Percentiles rank a stretch among this genome's conserved stretches.
Conservation (phyloP, 2,113 vertebrate genomes). For the Tringa solitaria region DNA sequence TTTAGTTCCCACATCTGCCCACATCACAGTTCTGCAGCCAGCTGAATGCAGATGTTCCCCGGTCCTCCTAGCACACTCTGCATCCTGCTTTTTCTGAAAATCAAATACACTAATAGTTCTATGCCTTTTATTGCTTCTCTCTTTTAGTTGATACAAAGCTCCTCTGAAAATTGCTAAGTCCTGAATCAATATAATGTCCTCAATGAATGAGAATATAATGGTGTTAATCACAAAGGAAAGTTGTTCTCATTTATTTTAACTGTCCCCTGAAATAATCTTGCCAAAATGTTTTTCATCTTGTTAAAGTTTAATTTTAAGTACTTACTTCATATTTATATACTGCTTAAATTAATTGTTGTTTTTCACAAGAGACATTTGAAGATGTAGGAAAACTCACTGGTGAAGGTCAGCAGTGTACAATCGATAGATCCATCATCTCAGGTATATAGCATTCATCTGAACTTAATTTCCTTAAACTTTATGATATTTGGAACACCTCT, state of each 20-base stretch:
- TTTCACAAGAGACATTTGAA: not conserved
- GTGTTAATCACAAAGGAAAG: constrained; percentile 41
- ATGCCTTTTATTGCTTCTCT: not conserved
- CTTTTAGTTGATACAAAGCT: not conserved
- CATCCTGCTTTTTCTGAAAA: not conserved
- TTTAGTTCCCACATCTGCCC: not conserved
- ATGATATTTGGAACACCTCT: constrained; percentile 21
- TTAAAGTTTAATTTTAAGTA: constrained; percentile 5
- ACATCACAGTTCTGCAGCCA: not conserved
- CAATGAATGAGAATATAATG: constrained; percentile 32
- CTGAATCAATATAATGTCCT: not conserved
- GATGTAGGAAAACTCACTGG: not conserved
- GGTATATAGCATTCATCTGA: not conserved
- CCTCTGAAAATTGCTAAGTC: constrained; percentile 21
- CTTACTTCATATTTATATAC: not conserved
- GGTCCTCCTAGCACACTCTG: not conserved
- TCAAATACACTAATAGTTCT: not conserved
- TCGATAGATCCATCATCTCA: not conserved
- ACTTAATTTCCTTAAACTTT: constrained; percentile 22
- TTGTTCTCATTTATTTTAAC: constrained; percentile 12
- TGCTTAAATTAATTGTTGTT: not conserved
- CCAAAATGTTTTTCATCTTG: not conserved
- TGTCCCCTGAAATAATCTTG: constrained; percentile 9
- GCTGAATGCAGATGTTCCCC: not conserved
- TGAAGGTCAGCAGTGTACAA: not conserved